A percentile compares a stretch with the other conserved stretches of the same genome.
Conservation (phyloP, 2,797 vertebrate genomes). For the Remorina albescens region DNA sequence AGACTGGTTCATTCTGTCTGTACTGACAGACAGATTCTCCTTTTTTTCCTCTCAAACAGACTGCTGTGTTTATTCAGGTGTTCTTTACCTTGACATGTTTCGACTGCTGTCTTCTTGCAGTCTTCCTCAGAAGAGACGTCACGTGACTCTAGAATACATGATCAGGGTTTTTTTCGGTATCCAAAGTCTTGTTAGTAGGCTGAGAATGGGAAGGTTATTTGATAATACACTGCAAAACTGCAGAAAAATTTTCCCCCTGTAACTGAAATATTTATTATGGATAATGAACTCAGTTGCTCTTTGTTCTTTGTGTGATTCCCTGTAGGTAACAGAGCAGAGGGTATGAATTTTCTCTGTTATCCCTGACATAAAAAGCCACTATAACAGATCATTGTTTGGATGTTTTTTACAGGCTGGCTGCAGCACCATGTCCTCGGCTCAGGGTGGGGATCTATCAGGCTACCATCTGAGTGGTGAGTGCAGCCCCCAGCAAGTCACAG, state of each 20-base stretch:
- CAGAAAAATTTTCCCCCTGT: background rate
- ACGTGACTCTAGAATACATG: no score
- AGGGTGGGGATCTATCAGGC: conserved; percentile 83
- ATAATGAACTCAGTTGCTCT: background rate
- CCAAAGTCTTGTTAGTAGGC: background rate
- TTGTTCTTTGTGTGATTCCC: background rate
- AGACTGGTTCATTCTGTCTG: no score
- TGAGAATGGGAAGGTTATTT: conserved; percentile 1
- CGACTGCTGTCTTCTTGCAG: no score
- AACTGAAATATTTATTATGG: background rate
- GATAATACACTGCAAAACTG: background rate
- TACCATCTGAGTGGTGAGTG: conserved; percentile 88
- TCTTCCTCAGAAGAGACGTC: no score
- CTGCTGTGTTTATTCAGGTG: no score
- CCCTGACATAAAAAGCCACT: conserved; percentile 18
- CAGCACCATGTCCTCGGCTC: conserved; percentile 85
- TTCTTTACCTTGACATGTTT: no score
- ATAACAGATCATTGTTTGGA: conserved; percentile 23
- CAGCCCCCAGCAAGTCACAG: background rate
- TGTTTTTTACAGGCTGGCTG: conserved; percentile 73
- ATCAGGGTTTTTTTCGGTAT: background rate
- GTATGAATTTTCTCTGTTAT: background rate
- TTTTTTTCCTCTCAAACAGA: no score
- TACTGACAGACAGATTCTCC: no score
- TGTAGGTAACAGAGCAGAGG: no score